phyloP scores from a whole-genome alignment of 2,888 invertebrate species.

The Euzophera pinguis region DNA sequence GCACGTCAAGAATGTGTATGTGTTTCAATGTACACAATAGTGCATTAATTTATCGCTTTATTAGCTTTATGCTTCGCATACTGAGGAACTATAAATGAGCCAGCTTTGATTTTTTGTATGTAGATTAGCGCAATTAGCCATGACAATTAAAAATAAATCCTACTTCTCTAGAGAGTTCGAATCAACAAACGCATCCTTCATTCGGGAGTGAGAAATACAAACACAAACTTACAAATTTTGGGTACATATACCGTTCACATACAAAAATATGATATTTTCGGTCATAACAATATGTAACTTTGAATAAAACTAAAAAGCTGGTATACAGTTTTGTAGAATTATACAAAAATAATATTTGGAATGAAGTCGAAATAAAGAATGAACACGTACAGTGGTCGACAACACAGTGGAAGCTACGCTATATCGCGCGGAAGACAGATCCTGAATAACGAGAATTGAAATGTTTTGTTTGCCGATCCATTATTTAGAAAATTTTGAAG shows the following conservation, averaged over 20 bases:
- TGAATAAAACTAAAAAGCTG: neutral
- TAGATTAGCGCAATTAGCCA: too few species aligned
- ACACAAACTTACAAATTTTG: too few species aligned
- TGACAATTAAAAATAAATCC: neutral
- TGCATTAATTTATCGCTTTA: too few species aligned
- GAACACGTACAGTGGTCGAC: neutral
- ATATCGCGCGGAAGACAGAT: neutral
- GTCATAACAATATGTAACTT: too few species aligned
- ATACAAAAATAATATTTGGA: slow-evolving; percentile 5
- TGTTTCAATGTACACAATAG: too few species aligned
- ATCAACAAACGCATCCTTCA: too few species aligned
- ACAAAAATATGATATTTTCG: neutral
- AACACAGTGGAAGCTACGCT: slow-evolving; percentile 8
- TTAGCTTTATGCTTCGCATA: too few species aligned
- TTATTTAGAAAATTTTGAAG: neutral
- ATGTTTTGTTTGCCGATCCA: neutral
- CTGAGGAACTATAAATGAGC: too few species aligned
- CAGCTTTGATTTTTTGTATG: too few species aligned
- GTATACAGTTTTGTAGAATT: neutral
- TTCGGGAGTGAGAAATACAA: too few species aligned
- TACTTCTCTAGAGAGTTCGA: neutral
- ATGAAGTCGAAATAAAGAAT: slow-evolving; percentile 2
- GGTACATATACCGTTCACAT: neutral
- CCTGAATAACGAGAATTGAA: slow-evolving; percentile 2
- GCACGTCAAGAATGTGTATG: too few species aligned